Percentiles rank a stretch among this genome's conserved stretches.
These are phyloP conservation scores for Rhinoraja longicauda DNA, from an alignment of 2,797 vertebrate species.

Conservation along the genomic window DNA sequence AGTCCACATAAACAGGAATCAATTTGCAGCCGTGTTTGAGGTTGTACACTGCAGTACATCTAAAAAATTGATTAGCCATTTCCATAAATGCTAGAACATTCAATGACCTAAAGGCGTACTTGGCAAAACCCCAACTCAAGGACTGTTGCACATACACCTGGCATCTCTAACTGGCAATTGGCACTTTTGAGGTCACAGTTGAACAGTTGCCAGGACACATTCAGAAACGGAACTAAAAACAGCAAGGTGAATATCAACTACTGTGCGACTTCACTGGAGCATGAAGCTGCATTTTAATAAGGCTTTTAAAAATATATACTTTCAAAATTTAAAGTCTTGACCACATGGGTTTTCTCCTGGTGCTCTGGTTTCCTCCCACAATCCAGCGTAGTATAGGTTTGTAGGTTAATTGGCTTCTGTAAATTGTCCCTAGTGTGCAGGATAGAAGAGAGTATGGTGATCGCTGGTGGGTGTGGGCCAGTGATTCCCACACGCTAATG, in stretches of 20 bases:
- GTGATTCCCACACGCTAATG: too few species aligned
- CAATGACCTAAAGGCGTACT: neutral
- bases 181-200: slow-evolving; percentile 17
- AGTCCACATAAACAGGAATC: neutral
- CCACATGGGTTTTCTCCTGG: too few species aligned
- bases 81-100: neutral
- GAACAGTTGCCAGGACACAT: neutral
- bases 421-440: too few species aligned
- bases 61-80: neutral
- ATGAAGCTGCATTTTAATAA: slow-evolving; percentile 1
- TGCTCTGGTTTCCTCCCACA: too few species aligned
- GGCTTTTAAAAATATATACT: neutral
- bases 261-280: neutral
- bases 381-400: too few species aligned
- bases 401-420: too few species aligned
- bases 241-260: slow-evolving; percentile 22
- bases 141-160: neutral
- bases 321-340: neutral
- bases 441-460: too few species aligned
- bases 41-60: neutral
- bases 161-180: slow-evolving; percentile 18
- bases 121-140: neutral
- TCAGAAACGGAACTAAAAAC: neutral
- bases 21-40: neutral
- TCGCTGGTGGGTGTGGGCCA: too few species aligned